phyloP scores from a whole-genome alignment of 2,888 invertebrate genomes.

The Dryomyza anilis region DNA sequence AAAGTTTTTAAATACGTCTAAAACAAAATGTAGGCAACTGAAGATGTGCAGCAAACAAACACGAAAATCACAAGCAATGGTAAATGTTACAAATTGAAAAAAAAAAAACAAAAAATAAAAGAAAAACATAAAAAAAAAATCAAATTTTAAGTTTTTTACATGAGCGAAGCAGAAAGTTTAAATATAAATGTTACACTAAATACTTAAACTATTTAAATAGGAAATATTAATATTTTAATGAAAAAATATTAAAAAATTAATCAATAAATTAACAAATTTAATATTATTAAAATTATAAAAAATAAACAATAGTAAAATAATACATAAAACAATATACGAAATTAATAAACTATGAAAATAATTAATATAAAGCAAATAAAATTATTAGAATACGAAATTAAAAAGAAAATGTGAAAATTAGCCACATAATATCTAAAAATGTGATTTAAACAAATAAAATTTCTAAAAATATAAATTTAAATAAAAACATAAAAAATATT shows the following conservation, averaged over 20 bases:
- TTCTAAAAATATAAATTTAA: too few species aligned
- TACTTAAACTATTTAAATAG: constrained; percentile 20
- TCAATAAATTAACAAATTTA: background rate
- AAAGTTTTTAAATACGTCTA: too few species aligned
- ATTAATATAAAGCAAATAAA: too few species aligned
- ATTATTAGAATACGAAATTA: background rate
- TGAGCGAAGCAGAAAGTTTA: background rate
- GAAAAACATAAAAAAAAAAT: background rate
- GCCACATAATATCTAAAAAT: too few species aligned
- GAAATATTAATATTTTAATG: constrained; percentile 3
- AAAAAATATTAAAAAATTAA: background rate
- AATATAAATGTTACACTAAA: constrained; percentile 1
- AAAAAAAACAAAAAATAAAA: constrained; percentile 4
- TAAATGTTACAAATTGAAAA: background rate
- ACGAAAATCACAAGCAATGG: background rate
- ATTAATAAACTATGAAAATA: background rate
- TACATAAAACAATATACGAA: background rate
- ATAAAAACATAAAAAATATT: too few species aligned
- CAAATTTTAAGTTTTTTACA: background rate
- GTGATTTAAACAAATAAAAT: too few species aligned
- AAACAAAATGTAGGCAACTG: background rate
- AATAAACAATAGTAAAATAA: background rate
- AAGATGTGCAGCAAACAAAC: background rate
- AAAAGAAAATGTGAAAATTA: too few species aligned
- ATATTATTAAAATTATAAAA: background rate